Conservation (phyloP, 2,113 vertebrate species). For the Drymodes brunneopygia region DNA sequence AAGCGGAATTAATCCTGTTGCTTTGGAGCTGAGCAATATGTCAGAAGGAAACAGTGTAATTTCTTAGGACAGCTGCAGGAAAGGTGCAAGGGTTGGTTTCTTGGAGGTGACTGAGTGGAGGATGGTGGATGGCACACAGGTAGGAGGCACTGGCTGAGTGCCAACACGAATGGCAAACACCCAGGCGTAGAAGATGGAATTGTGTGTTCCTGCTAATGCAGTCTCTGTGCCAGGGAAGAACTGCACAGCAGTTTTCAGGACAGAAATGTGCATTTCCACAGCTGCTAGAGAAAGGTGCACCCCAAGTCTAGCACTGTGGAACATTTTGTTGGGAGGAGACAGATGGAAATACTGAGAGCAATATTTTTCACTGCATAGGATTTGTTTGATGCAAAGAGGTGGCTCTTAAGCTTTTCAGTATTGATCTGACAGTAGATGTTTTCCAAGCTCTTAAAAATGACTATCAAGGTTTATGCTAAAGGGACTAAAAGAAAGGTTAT, state of each 20-base stretch:
- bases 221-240: neutral
- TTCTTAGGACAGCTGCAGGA: neutral
- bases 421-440: neutral
- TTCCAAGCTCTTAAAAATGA: neutral
- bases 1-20: neutral
- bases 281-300: neutral
- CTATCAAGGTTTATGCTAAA: neutral
- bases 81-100: neutral
- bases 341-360: neutral
- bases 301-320: neutral
- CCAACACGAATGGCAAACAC: neutral
- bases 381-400: neutral
- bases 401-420: neutral
- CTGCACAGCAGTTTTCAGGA: neutral
- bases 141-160: neutral
- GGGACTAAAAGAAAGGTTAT: neutral
- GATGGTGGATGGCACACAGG: neutral
- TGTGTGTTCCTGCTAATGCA: neutral
- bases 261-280: neutral
- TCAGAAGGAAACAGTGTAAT: neutral
- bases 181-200: neutral
- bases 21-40: neutral
- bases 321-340: neutral
- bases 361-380: neutral
- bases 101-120: neutral